Base-by-base conservation (phyloP, 2,113 vertebrate species). In the Uria aalge region DNA sequence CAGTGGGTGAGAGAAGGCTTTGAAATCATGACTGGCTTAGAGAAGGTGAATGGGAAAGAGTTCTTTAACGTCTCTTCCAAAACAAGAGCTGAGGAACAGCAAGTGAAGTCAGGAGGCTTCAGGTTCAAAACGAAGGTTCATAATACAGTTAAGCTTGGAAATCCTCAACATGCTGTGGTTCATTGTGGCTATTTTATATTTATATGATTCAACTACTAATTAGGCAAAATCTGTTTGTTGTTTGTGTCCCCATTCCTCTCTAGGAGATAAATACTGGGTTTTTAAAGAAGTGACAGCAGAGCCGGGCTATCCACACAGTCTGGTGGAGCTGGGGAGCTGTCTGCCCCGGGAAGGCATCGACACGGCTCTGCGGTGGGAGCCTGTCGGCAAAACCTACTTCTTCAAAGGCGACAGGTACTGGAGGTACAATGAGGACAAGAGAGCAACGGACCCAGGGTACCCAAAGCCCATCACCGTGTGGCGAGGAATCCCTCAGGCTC, bases 331-430 rank as follows among this genome's bases (percentile, higher is more conserved):
- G 98, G 99, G 99, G 50, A 99, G 92, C 98, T 99, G 98, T 76
- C 98, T 99, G 69, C 99, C 99, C 24, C 98, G 98, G n/a, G 99
- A 99, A 41, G 99, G 99, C 94, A 99, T 99, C 4, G 99, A 99
- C 98, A 99, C 99, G 0, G 99, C 99, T 19, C 98, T 99, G 90
- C 99, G 99, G 48, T 99, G 99, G 99, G 99, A 99, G 94, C 99
- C 99, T 0, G 98, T 99, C 5, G 99, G 99, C 52, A 99, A 99
- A 94, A 99, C 99, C 10, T 99, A 99, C 98, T 99, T 99, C 98
- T 99, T 99, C 98, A 99, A 99, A 97, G 99, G 99, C 3, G 99
- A 99, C 97, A 98, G 99, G 97, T 99, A 99, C 97, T 99, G 99
- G 99, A 98, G 99, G 82, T 99, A 99, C 98, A 99, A 99, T 1